phyloP scores from a whole-genome alignment of 2,888 invertebrate species.

The Dysmachus trigonus region DNA sequence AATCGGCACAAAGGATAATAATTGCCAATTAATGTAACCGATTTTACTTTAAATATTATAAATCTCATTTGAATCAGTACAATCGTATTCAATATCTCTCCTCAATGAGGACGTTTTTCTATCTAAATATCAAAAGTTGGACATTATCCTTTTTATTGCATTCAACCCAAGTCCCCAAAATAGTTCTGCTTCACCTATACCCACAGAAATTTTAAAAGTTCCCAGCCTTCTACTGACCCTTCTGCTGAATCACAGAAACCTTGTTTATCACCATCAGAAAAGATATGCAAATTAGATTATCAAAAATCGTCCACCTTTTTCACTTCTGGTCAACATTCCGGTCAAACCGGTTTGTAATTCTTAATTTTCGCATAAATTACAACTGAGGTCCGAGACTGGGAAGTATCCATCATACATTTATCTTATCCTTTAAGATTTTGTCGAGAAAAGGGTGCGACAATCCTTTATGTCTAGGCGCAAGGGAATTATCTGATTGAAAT shows the following conservation, averaged over 20 bases:
- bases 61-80: no score
- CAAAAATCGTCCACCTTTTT: neutral
- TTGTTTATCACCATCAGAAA: neutral
- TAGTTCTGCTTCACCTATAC: neutral
- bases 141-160: no score
- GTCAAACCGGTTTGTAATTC: slow-evolving; percentile 54
- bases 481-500: slow-evolving; percentile 51
- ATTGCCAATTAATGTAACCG: no score
- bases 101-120: no score
- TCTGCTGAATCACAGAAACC: neutral
- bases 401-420: slow-evolving; percentile 8
- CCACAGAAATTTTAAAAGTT: neutral
- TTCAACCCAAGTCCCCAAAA: neutral
- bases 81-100: no score
- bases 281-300: slow-evolving; percentile 18
- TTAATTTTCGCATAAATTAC: slow-evolving; percentile 48
- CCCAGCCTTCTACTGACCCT: neutral
- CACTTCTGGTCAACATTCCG: slow-evolving; percentile 52
- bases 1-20: no score
- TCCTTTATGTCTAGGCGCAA: slow-evolving; percentile 28
- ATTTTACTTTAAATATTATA: no score
- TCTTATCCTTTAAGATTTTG: slow-evolving; percentile 5
- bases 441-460: slow-evolving; percentile 13
- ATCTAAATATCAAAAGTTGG: no score
- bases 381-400: slow-evolving; percentile 21